Evolutionary conservation across 2,797 vertebrate species (phyloP), one percentile per base, ranked within the genome.

Genomic region (Bovichtus variegatus): DNA sequence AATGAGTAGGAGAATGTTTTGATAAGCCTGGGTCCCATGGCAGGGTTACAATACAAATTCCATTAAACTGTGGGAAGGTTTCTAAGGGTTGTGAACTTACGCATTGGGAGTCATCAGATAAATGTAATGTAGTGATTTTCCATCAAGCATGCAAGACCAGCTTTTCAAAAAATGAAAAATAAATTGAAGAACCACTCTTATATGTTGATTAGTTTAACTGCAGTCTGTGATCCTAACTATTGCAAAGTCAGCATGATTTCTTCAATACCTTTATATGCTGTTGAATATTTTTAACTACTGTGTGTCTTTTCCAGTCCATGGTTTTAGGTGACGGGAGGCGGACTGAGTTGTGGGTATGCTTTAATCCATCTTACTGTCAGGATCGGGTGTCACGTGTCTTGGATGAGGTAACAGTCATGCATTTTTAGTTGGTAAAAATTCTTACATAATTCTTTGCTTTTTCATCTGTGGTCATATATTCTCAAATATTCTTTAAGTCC

Each of bases 341-440:
- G 63, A 84, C 84, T 38, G 90, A 92, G 16, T 41, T 98, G 44
- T 96, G 92, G 82, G 55, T 99, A 3, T 84, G 92, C 63, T 98
- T 98, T 81, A 92, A 97, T 85, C 96, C 97, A 55, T 50, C 76
- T 38, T 94, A 87, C 78, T 76, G 55, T 71, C 71, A 78, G 2
- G 94, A 95, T 82, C 55, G 62, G 1, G 72, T 87, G 31, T 96
- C 87, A 54, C 83, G 86, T 69, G 74, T 94, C 5, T 50, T 85
- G 3, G 91, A 97, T 68, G 94, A 96, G 79, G 53, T 92, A 87
- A 86, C 8, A 34, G 1, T 29, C 11, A 73, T 43, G 27, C 4
- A 0, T 51, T 27, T 76, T 71, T 16, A 7, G 10, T 51, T 31
- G 38, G 18, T 9, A 15, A 40, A 36, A 21, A 51, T 18, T 43